Evolutionary conservation across 2,797 vertebrate species (phyloP).

Genomic region (Tragopan temminckii): DNA sequence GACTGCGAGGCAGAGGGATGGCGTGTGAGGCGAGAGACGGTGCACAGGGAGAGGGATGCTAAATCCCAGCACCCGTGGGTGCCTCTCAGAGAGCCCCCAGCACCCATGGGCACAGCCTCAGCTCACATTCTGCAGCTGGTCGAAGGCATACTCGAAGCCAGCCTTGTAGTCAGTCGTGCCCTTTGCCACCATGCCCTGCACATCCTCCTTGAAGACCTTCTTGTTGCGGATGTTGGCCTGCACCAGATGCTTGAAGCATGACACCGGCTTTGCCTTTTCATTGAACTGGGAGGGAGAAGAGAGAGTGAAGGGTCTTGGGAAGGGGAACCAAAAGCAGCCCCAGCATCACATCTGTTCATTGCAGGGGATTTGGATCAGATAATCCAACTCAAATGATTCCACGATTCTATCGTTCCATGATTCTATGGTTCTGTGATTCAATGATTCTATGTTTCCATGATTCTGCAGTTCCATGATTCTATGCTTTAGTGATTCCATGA

Average conservation of each 20-base stretch:
- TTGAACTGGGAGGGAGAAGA: conserved; percentile 87
- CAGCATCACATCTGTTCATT: background rate
- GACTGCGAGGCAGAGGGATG: conserved; percentile 81
- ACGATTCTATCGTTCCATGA: too few relatives aligned
- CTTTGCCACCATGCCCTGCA: conserved; percentile 94
- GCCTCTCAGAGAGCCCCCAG: background rate
- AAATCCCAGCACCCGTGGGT: background rate
- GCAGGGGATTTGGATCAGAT: too few relatives aligned
- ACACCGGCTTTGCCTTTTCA: conserved; percentile 93
- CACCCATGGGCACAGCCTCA: background rate
- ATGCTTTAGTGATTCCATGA: too few relatives aligned
- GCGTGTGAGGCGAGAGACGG: background rate
- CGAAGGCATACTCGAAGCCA: conserved; percentile 97
- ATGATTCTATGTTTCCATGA: too few relatives aligned
- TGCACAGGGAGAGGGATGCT: background rate
- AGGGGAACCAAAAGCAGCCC: background rate
- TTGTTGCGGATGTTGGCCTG: conserved; percentile 98
- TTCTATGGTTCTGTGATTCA: too few relatives aligned
- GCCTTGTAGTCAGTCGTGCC: conserved; percentile 98
- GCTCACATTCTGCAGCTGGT: conserved; percentile 97
- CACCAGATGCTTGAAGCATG: conserved; percentile 95
- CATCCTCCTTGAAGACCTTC: conserved; percentile 96
- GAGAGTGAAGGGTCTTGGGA: rapidly evolving
- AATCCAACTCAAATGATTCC: too few relatives aligned
- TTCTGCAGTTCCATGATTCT: too few relatives aligned